Evolutionary conservation across 2,797 vertebrate genomes (phyloP), one percentile per base, ranked within the genome.

Genomic region (Sternotherus odoratus): DNA sequence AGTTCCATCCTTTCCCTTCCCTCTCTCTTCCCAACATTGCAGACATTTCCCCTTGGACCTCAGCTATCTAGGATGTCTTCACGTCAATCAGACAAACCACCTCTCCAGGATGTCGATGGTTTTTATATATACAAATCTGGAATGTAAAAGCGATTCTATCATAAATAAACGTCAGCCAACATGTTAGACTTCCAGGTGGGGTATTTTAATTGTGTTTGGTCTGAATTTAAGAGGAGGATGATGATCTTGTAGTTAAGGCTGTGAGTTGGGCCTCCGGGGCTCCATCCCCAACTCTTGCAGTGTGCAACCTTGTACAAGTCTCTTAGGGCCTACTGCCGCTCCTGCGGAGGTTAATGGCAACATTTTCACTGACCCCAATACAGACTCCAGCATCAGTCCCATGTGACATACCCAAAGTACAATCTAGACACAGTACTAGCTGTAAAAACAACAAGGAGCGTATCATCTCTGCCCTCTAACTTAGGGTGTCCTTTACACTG

Each of bases 221-320:
- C 43, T 48, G 12, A 30, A 74, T 56, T 74, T 57, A 77, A 51
- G 66, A 78, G 51, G 79, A 56, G 28, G 81, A 39, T 19, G n/a
- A 39, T 39, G 54, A 24, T 33, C 77, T 74, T 79, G 60, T 33
- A 57, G n/a, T 17, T 16, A n/a, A 0, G 0, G 57, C 30, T 30
- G 81, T 72, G 43, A 69, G 11, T 0, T 16, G 72, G 49, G 8
- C 60, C 43, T 82, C 39, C 86, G 80, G 78, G 51, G 19, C 11
- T 23, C 19, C 19, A 5, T 60, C 60, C 60, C 33, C 60, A 39
- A 19, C n/a, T 69, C 63, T 69, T 36, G 19, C 9, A 36, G 9
- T 36, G 63, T 21, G 63, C 5, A 10, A 36, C n/a, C 63, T 10
- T 19, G 60, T 63, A 63, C 33, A 39, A 69, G 21, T 69, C 19